phyloP scores from a whole-genome alignment of 2,113 vertebrate genomes.

The Apistogramma diplotaenia region DNA sequence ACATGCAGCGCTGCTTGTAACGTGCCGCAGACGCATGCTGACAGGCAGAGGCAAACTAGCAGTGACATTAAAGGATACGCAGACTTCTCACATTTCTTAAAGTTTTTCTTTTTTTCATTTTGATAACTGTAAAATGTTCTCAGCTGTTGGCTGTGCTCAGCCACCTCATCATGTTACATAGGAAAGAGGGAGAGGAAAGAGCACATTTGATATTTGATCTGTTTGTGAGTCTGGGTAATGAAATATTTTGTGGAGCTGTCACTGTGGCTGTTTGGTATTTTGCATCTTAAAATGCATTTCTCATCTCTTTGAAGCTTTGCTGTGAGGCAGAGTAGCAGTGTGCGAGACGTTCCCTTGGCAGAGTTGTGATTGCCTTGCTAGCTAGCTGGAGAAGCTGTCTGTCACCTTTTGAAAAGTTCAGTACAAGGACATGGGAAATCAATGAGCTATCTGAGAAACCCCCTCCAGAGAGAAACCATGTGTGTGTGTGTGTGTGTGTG shows the following conservation, averaged over 20 bases:
- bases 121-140: conserved; percentile 60
- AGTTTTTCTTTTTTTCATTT: conserved; percentile 32
- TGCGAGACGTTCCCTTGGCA: conserved; percentile 31
- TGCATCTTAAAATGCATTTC: conserved; percentile 60
- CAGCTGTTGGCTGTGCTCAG: conserved; percentile 46
- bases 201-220: conserved; percentile 66
- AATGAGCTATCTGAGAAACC: conserved; percentile 61
- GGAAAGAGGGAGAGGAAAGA: conserved; percentile 30
- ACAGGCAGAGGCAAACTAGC: conserved; percentile 62
- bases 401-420: conserved; percentile 71
- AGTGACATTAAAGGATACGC: conserved; percentile 63
- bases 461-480: conserved; percentile 7
- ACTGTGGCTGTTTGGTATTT: conserved; percentile 58
- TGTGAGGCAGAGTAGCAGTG: conserved; percentile 32
- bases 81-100: conserved; percentile 60
- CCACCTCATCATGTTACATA: conserved; percentile 67
- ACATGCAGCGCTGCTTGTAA: conserved; percentile 45
- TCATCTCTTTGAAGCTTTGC: conserved; percentile 47
- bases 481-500: background rate
- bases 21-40: conserved; percentile 54
- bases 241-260: conserved; percentile 59
- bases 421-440: conserved; percentile 71
- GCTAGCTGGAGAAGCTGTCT: conserved; percentile 57
- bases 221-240: conserved; percentile 56
- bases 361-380: conserved; percentile 46